A percentile compares a stretch with the other conserved stretches of the same genome.
Evolutionary conservation across 2,113 vertebrate genomes (phyloP).

Genomic region (Corythaeola cristata): DNA sequence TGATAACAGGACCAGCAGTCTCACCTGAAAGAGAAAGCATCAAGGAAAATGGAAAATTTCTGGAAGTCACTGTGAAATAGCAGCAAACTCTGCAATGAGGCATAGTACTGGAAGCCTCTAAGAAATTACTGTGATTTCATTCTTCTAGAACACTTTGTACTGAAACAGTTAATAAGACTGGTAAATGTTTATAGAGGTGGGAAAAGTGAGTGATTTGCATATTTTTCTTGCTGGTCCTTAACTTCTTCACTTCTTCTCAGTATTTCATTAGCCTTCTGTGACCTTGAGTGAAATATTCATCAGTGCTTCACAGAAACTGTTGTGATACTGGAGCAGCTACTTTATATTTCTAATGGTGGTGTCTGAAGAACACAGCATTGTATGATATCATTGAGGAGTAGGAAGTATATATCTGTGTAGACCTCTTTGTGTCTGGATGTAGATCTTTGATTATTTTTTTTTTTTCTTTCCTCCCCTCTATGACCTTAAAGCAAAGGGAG

Average conservation of each 20-base stretch:
- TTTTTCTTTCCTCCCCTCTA: rapidly evolving
- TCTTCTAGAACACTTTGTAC: background rate
- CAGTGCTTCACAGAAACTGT: background rate
- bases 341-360: background rate
- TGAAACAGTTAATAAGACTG: background rate
- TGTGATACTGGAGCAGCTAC: background rate
- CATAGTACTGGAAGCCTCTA: background rate
- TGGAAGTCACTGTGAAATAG: background rate
- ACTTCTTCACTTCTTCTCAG: background rate
- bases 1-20: background rate
- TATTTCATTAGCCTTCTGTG: background rate
- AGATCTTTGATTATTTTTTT: background rate
- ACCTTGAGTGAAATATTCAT: background rate
- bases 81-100: background rate
- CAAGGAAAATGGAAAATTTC: background rate
- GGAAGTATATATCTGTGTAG: background rate
- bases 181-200: background rate
- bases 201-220: background rate
- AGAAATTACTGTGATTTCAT: background rate
- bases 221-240: background rate
- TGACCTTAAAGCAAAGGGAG: background rate
- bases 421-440: background rate
- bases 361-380: background rate
- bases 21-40: background rate
- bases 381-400: background rate